These are phyloP conservation scores for Ernsta delagoae DNA, from an alignment of 2,888 invertebrate genomes.

Conservation along the genomic window DNA sequence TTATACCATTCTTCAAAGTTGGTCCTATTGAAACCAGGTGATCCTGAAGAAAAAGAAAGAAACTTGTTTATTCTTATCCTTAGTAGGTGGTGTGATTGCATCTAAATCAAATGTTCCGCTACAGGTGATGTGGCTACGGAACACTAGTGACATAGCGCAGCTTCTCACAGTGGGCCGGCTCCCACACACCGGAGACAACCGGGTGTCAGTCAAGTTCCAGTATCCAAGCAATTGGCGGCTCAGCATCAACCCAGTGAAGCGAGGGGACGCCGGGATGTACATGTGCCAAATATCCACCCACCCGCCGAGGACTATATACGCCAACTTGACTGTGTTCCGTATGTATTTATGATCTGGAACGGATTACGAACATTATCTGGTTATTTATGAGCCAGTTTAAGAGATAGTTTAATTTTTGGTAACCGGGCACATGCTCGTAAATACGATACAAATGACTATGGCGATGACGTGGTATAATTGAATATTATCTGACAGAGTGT, in stretches of 20 bases:
- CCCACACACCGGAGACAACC: constrained; percentile 86
- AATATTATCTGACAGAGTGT: no score
- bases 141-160: constrained; percentile 86
- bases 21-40: no score
- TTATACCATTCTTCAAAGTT: no score
- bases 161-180: constrained; percentile 87
- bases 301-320: constrained; percentile 90
- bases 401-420: constrained; percentile 33
- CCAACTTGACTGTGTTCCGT: constrained; percentile 91
- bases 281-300: constrained; percentile 93
- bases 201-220: constrained; percentile 87
- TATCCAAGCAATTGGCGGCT: constrained; percentile 90
- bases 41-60: no score
- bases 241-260: constrained; percentile 88
- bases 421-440: not conserved
- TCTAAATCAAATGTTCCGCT: not conserved
- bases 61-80: no score
- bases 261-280: constrained; percentile 89
- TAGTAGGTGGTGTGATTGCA: not conserved
- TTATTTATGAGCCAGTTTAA: constrained; percentile 34
- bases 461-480: no score
- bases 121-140: constrained; percentile 89
- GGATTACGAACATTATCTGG: constrained; percentile 34
- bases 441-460: no score
- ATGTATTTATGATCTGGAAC: constrained; percentile 59